A percentile compares a stretch with the other conserved stretches of the same genome.
phyloP scores from a whole-genome alignment of 2,113 vertebrate genomes.

The Nothocercus nigrocapillus region DNA sequence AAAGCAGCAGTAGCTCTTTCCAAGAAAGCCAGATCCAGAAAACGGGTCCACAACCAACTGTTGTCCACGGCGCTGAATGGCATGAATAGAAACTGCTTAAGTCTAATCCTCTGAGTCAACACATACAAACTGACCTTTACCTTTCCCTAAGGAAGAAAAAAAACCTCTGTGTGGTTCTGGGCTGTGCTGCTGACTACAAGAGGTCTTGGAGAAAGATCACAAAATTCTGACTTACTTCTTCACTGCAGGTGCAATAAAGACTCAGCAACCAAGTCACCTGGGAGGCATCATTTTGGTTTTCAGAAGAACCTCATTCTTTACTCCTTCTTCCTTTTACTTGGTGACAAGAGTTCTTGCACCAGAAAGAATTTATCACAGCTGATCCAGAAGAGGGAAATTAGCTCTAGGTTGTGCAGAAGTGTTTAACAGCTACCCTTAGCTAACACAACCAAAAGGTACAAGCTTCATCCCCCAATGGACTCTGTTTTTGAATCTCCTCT shows the following conservation, averaged over 20 bases:
- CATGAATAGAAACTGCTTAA: not conserved
- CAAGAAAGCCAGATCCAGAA: not conserved
- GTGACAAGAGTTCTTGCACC: not conserved
- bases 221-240: not conserved
- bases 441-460: not conserved
- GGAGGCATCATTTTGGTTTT: not conserved
- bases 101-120: not conserved
- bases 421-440: not conserved
- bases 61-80: not conserved
- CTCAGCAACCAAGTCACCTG: not conserved
- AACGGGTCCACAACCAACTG: not conserved
- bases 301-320: not conserved
- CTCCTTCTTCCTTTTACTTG: not conserved
- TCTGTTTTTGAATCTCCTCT: not conserved
- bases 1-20: not conserved
- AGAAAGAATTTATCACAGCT: not conserved
- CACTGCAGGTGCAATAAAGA: not conserved
- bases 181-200: not conserved
- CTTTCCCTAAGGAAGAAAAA: not conserved
- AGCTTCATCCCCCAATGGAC: not conserved
- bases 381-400: not conserved
- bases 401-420: not conserved
- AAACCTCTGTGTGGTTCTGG: not conserved
- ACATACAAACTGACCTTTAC: not conserved
- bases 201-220: not conserved